Base-by-base conservation (phyloP, 92 coral and sea anemone species). In the Porites cylindrica region DNA sequence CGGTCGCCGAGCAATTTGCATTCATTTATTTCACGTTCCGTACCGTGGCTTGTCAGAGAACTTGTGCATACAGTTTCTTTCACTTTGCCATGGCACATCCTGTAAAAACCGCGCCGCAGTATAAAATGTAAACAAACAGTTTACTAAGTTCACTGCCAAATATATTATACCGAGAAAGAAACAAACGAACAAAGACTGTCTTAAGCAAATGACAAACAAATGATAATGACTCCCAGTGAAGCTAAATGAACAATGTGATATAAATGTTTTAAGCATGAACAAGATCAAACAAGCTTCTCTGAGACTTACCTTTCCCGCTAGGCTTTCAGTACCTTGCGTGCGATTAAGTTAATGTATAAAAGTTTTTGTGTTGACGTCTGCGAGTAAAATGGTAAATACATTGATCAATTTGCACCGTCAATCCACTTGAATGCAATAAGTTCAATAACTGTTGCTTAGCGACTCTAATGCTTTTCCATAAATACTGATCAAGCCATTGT, bases 101-200 rank as follows among this genome's bases (percentile, higher is more conserved):
- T 12, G 3, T 54, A 54, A 54, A 54, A 54, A 54, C 32, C 32
- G 4, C 1, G 6, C 18, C 9, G 20, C 63, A 52, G 12, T 56
- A 7, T 68, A 66, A 38, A 8, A 19, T 70, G 78, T 71, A 82
- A 71, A 82, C 85, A 70, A 60, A 62, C 58, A 61, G 87, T 74
- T 63, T 51, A 23, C 53, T 56, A 62, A n/a, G 7, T 29, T n/a
- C 11, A 0, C 58, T 1, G 51, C 23, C 24, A 43, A 73, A 62
- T 20, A 47, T 51, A 61, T 43, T 26, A 43, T 0, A 29, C 59
- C 72, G 18, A 61, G 60, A 72, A 23, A 9, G 53, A 20, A 73
- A 83, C 71, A 65, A 72, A 47, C 71, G 52, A 23, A 73, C 72
- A 81, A 70, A 80, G 32, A 19, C 74, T 43, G 8, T 20, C 53